Percentiles rank a stretch among this genome's conserved stretches.
Conservation (phyloP, 1,140 invertebrate species). For the Chironomus tepperi region DNA sequence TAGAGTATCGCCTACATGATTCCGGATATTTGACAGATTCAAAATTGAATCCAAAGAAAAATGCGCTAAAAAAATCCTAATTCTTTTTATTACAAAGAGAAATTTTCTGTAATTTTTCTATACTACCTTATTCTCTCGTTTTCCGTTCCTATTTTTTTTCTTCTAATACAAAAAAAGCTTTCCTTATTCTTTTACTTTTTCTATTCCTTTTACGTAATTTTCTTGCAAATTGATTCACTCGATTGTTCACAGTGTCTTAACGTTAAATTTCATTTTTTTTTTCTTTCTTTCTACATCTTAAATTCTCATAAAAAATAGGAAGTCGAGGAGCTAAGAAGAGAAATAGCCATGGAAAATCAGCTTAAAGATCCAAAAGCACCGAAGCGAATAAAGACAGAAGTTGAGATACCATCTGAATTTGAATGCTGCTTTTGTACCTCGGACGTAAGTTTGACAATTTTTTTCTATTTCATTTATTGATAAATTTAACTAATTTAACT, state of each 20-base stretch:
- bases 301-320: conserved; percentile 35
- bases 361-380: conserved; percentile 35
- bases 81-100: no score
- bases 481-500: not conserved
- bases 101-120: no score
- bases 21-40: no score
- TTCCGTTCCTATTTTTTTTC: no score
- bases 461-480: not conserved
- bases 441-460: conserved; percentile 54
- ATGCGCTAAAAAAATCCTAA: no score
- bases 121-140: no score
- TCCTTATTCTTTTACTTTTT: not conserved
- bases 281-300: conserved; percentile 26
- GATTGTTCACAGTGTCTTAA: conserved; percentile 15
- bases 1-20: no score
- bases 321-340: conserved; percentile 39
- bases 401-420: conserved; percentile 81
- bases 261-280: conserved; percentile 27
- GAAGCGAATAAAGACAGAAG: conserved; percentile 59
- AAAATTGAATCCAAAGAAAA: no score
- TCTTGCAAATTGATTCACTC: not conserved
- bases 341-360: conserved; percentile 37
- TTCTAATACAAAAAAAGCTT: not conserved
- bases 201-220: not conserved
- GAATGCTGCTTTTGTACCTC: conserved; percentile 93